Conservation (phyloP, 2,888 invertebrate species). For the Tenodera sinensis region DNA sequence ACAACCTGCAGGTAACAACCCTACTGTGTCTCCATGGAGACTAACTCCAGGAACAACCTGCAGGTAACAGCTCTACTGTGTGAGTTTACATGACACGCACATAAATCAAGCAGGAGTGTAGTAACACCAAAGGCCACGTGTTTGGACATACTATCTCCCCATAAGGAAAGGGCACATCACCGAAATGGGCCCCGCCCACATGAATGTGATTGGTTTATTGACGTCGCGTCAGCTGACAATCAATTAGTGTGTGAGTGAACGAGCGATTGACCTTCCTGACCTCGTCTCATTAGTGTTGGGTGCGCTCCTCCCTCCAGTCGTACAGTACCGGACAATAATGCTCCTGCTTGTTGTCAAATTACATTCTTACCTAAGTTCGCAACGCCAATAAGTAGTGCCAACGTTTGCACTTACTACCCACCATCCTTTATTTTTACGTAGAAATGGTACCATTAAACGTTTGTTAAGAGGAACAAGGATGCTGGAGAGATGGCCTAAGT, state of each 20-base stretch:
- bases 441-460: no score
- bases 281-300: conserved; percentile 3
- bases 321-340: not conserved
- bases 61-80: not conserved
- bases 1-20: no score
- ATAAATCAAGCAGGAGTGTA: not conserved
- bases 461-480: no score
- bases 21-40: no score
- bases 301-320: not conserved
- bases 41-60: no score
- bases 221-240: not conserved
- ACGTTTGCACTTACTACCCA: no score
- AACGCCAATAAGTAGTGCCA: no score
- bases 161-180: not conserved
- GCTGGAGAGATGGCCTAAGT: no score
- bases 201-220: not conserved
- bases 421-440: no score
- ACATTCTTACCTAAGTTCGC: no score
- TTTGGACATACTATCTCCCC: not conserved
- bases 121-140: not conserved
- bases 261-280: not conserved
- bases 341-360: not conserved
- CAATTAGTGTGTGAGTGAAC: not conserved
- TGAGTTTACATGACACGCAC: not conserved
- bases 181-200: not conserved